Base-by-base conservation (phyloP, 2,888 invertebrate genomes). In the Maniola hyperantus region DNA sequence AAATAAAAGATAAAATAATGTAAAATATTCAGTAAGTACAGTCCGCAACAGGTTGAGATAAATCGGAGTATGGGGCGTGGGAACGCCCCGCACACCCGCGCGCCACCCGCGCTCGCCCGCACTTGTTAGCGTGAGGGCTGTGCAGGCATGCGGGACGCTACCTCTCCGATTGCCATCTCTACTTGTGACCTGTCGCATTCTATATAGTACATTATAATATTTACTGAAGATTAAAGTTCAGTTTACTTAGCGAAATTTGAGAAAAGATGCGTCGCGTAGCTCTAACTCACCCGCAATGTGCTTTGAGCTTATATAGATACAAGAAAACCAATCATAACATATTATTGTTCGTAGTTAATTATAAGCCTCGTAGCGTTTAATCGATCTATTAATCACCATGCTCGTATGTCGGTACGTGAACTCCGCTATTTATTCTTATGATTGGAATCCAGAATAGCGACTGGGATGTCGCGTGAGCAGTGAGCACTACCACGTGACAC, bases 401-500 rank as follows among this genome's bases (percentile, higher is more conserved):
- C 13, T 13, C 15, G 13, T 15, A 6, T 46, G 46, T 46, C n/a
- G n/a, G 50, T 50, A 26, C 7, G 26, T 58, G 33, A 59, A 20
- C 42, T 10, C 33, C 42, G 18, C 42, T 39, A 10, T 63, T 63
- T n/a, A n/a, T n/a, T 54, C 53, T 54, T 66, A 65, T 46, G 57
- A 68, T 59, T 63, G 34, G 46, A 42, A 44, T 50, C 50, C 39
- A 68, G 53, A 62, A 26, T 26, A 53, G 50, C 65, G 51, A 51
- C 60, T 50, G 48, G n/a, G 48, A 44, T 66, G 66, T 71, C 66
- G 69, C 71, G 70, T 72, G 72, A 68, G 63, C 57, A 57, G n/a
- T n/a, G n/a, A n/a, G n/a, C n/a, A n/a, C n/a, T 20, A 58, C 57
- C 70, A 74, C 73, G 73, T 74, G 73, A 66, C 61, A 51, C 62